Conservation (phyloP, 1,140 invertebrate species). For the Drosophila persimilis region DNA sequence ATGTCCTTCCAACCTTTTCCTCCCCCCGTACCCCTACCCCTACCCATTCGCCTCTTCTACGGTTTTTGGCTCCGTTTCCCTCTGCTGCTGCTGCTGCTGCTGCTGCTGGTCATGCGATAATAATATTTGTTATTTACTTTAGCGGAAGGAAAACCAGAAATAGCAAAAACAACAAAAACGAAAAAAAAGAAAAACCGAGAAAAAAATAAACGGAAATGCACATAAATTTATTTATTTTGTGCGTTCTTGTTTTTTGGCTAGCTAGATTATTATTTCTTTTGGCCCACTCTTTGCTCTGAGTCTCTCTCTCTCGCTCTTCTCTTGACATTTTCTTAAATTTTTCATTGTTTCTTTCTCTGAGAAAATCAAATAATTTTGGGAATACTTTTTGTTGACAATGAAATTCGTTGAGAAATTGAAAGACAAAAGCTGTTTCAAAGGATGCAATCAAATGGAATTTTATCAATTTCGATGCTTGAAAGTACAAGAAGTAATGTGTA, state of each 20-base stretch:
- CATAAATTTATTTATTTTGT: conserved; percentile 80
- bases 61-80: conserved; percentile 32
- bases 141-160: conserved; percentile 73
- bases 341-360: conserved; percentile 25
- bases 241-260: conserved; percentile 12
- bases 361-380: background rate
- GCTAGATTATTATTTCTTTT: conserved; percentile 56
- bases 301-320: background rate
- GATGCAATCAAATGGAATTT: too few relatives aligned
- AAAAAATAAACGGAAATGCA: conserved; percentile 76
- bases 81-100: conserved; percentile 44
- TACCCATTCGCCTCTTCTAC: conserved; percentile 1
- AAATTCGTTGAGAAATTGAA: too few relatives aligned
- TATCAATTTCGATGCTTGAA: too few relatives aligned
- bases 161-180: conserved; percentile 24
- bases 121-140: conserved; percentile 83
- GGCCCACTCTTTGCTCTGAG: background rate
- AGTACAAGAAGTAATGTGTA: too few relatives aligned
- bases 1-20: background rate
- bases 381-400: background rate
- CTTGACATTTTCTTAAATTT: conserved; percentile 23
- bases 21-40: background rate
- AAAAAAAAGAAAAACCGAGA: conserved; percentile 30
- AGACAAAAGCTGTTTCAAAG: too few relatives aligned
- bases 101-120: conserved; percentile 72